A percentile compares a stretch with the other conserved stretches of the same genome.
These are phyloP conservation scores for Pristionchus arcanus DNA, from an alignment of 2,888 invertebrate genomes.

Conservation along the genomic window DNA sequence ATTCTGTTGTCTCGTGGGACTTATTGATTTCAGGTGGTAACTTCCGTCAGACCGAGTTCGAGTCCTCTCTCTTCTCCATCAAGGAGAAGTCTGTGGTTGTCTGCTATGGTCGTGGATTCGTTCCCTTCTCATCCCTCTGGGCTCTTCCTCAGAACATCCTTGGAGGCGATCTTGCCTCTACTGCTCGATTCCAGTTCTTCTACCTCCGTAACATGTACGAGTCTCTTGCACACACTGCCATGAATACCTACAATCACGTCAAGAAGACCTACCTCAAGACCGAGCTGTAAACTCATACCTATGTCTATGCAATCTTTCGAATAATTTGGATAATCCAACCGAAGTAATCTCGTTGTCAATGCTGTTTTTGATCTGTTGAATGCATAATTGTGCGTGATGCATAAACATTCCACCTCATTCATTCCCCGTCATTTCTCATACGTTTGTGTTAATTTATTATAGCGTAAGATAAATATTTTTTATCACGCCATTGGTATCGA, in stretches of 20 bases:
- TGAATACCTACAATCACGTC: slow-evolving; percentile 66
- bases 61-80: slow-evolving; percentile 73
- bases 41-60: slow-evolving; percentile 78
- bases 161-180: slow-evolving; percentile 68
- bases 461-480: not conserved
- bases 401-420: slow-evolving; percentile 36
- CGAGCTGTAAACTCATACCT: slow-evolving; percentile 64
- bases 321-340: not conserved
- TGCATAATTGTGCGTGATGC: slow-evolving; percentile 49
- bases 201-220: slow-evolving; percentile 63
- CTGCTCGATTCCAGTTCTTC: slow-evolving; percentile 61
- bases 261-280: slow-evolving; percentile 68
- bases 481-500: slow-evolving; percentile 3
- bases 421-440: not conserved
- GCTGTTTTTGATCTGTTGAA: slow-evolving; percentile 25
- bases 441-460: slow-evolving; percentile 46
- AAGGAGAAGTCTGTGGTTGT: slow-evolving; percentile 70
- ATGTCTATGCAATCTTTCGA: not conserved
- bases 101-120: slow-evolving; percentile 71
- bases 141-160: slow-evolving; percentile 55
- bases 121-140: slow-evolving; percentile 61
- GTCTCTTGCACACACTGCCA: slow-evolving; percentile 56
- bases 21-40: slow-evolving; percentile 65
- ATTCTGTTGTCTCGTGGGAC: not conserved
- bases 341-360: slow-evolving; percentile 46